Base-by-base conservation (phyloP, 2,113 vertebrate genomes). In the Siphamia tubifer region DNA sequence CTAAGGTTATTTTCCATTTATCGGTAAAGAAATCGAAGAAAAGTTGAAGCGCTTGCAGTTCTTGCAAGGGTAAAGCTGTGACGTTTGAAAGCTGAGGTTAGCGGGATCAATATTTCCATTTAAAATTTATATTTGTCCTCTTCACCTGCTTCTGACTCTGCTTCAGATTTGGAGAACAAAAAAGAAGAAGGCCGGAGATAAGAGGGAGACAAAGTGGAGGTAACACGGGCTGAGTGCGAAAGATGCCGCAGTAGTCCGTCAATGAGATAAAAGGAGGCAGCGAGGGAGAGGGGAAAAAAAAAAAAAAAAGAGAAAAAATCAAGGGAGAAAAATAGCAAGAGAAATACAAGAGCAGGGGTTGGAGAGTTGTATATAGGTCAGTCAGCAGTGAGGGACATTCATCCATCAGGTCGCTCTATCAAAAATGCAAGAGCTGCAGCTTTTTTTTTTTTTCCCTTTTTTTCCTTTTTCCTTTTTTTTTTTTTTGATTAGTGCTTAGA, bases 301-400 rank as follows among this genome's bases (percentile, higher is more conserved):
- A n/a, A 1, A 11, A 11, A 34, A 11, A 34, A 34, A 12, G 3
- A 38, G 8, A 25, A 15, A 30, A 35, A 44, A 39, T 23, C 35
- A 20, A 16, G 15, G 28, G 6, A 15, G 34, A 45, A 39, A 45
- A 36, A 31, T n/a, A 31, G 19, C 3, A n/a, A 19, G 24, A 55
- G 58, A 25, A 20, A 21, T 12, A 31, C 56, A 23, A 32, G 30
- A 51, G 28, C 8, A 4, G 7, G 36, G 49, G 32, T 15, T 39
- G 24, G 25, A 21, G 43, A 20, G 42, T 49, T 55, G 11, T 40
- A 81, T 73, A 20, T 70, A 54, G 73, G 70, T 84, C 85, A 87
- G 60, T 21, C 34, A 16, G 57, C 19, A 68, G 38, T 40, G 62
- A 72, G 67, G 28, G 57, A 77, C 43, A 32, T 25, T 75, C 77